Conservation (phyloP, 2,888 invertebrate genomes). For the Candidula unifasciata region DNA sequence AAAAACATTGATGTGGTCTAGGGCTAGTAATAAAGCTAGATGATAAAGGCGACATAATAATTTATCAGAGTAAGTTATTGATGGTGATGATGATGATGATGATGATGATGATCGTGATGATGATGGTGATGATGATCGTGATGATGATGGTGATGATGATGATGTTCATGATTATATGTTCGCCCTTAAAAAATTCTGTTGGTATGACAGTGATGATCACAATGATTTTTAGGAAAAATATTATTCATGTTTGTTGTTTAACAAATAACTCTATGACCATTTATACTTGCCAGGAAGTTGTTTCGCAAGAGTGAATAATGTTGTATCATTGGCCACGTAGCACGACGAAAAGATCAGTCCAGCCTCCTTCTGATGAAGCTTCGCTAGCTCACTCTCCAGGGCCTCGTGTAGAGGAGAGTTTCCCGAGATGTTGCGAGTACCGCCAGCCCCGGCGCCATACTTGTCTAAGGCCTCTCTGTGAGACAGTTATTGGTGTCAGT, state of each 20-base stretch:
- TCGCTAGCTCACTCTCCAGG: conserved; percentile 89
- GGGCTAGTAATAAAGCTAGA: no score
- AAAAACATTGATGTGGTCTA: no score
- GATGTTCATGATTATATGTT: no score
- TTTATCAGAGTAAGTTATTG: no score
- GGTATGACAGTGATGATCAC: no score
- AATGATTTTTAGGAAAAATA: no score
- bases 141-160: conserved; percentile 19
- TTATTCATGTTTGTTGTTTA: no score
- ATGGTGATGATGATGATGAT: conserved; percentile 21
- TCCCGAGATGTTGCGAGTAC: conserved; percentile 97
- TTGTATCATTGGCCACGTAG: conserved; percentile 97
- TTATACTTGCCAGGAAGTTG: conserved; percentile 84
- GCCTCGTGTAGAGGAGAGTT: conserved; percentile 94
- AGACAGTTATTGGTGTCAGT: not conserved
- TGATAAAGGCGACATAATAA: no score
- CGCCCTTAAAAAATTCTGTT: no score
- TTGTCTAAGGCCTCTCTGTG: conserved; percentile 78
- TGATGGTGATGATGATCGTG: conserved; percentile 28
- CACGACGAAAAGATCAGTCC: conserved; percentile 96
- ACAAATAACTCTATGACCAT: no score
- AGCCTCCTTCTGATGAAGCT: conserved; percentile 92
- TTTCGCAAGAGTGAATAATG: conserved; percentile 92
- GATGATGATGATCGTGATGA: conserved; percentile 16
- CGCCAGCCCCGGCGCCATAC: conserved; percentile 95